A percentile compares a stretch with the other conserved stretches of the same genome.
These are phyloP conservation scores for Erebia aethiops DNA, from an alignment of 2,888 invertebrate species.

Conservation along the genomic window DNA sequence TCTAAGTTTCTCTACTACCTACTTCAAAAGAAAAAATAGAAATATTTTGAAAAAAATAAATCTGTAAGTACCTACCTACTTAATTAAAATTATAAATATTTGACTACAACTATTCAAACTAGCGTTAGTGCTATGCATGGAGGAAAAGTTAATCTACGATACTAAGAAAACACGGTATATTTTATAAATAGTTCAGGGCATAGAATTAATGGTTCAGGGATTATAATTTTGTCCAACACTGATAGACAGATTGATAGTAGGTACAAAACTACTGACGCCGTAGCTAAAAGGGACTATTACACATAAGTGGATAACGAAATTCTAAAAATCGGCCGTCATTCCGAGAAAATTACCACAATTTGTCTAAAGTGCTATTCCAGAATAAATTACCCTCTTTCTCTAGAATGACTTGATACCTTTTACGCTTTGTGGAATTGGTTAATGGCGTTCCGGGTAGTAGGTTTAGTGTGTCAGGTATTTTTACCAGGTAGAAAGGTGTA, in stretches of 20 bases:
- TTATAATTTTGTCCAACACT: constrained; percentile 3
- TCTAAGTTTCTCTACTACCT: no score
- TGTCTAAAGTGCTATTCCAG: constrained; percentile 50
- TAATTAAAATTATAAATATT: no score
- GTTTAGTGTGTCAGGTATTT: constrained; percentile 52
- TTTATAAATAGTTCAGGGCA: not conserved
- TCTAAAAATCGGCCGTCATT: constrained; percentile 29
- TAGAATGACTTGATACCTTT: constrained; percentile 54
- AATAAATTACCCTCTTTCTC: constrained; percentile 41
- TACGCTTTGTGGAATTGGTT: constrained; percentile 69
- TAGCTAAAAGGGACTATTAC: constrained; percentile 24
- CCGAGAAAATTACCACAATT: constrained; percentile 42
- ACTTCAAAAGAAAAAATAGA: no score
- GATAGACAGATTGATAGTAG: constrained; percentile 4
- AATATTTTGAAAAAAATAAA: no score
- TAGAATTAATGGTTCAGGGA: not conserved
- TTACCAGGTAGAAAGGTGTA: constrained; percentile 38
- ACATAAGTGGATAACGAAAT: constrained; percentile 26
- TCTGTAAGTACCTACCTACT: no score
- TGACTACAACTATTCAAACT: no score
- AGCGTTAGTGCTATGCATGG: no score
- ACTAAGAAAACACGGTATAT: no score
- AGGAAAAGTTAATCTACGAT: no score
- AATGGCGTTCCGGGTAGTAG: constrained; percentile 75
- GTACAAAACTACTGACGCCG: constrained; percentile 7